Evolutionary conservation across 1,140 invertebrate genomes (phyloP).

Genomic region (Heliconius hermathena): DNA sequence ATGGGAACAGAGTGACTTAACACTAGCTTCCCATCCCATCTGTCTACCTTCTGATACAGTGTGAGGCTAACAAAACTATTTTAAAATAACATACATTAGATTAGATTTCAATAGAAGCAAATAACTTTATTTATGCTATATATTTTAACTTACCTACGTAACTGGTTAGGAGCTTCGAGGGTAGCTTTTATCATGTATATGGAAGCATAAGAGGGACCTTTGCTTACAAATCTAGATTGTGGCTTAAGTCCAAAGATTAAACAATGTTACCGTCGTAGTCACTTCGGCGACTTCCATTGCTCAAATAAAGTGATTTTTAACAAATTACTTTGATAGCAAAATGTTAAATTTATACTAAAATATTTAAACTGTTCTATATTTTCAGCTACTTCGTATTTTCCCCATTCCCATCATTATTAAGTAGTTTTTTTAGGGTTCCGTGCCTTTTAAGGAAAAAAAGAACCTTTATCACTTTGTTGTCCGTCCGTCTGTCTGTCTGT

Average conservation of each 20-base stretch:
- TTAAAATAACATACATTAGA: neutral
- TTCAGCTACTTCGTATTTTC: neutral
- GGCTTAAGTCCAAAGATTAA: constrained; percentile 1
- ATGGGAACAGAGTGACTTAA: too few species aligned
- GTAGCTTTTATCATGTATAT: neutral
- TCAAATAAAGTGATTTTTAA: neutral
- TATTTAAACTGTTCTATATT: neutral
- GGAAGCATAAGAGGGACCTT: neutral
- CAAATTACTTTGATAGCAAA: neutral
- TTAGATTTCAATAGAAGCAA: neutral
- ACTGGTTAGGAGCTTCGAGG: neutral
- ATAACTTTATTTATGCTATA: neutral
- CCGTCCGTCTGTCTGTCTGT: too few species aligned
- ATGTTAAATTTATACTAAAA: neutral
- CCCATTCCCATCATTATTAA: neutral
- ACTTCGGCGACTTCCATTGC: neutral
- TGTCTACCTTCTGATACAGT: neutral
- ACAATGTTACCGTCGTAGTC: neutral
- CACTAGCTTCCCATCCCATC: too few species aligned
- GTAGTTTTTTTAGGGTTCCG: neutral
- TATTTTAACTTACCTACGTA: neutral
- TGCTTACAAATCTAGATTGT: neutral
- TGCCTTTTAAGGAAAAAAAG: too few species aligned
- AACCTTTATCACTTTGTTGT: too few species aligned
- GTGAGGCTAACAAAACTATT: neutral